Base-by-base conservation (phyloP, 2,113 vertebrate species). In the Rostratula benghalensis region DNA sequence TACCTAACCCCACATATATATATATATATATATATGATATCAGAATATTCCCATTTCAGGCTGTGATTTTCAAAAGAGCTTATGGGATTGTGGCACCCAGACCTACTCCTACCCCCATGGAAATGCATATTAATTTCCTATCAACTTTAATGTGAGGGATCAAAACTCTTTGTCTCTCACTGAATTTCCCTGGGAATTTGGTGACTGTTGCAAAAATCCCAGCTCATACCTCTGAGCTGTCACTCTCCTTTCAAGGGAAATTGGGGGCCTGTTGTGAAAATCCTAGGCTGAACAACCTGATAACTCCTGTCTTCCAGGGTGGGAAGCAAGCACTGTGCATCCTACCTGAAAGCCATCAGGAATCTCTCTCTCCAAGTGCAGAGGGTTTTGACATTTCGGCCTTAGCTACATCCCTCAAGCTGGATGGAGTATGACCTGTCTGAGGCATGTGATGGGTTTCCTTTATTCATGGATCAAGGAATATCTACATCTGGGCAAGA, bases 151-250 rank as follows among this genome's bases (percentile, higher is more conserved):
- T 79, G 86, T 2, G 8, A 96, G 74, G 86, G 86, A 93, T 95
- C 86, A 96, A 91, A 96, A 96, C 73, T 69, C 88, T 86, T 79
- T 69, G 90, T 81, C 84, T 93, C 53, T 93, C 69, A 61, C 69
- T 82, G 89, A 50, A 89, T 93, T 96, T 94, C 57, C 67, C 57
- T 50, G 83, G 76, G 83, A 92, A 69, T 90, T 30, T 86, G 76
- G 94, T 86, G 60, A 53, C 51, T 91, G 63, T 78, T 93, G 76
- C 90, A 93, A 87, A 96, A 97, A 94, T 93, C 92, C 95, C 76
- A 57, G 94, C 92, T 96, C 94, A 97, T 82, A 78, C 83, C 51
- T 92, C 57, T 77, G 63, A 3, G 2, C 95, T 87, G 87, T 95
- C 96, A 93, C 56, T 94, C 65, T 87, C 23, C 60, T 89, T 92